Evolutionary conservation across 2,113 vertebrate species (phyloP).

Genomic region (Pelusios castaneus): DNA sequence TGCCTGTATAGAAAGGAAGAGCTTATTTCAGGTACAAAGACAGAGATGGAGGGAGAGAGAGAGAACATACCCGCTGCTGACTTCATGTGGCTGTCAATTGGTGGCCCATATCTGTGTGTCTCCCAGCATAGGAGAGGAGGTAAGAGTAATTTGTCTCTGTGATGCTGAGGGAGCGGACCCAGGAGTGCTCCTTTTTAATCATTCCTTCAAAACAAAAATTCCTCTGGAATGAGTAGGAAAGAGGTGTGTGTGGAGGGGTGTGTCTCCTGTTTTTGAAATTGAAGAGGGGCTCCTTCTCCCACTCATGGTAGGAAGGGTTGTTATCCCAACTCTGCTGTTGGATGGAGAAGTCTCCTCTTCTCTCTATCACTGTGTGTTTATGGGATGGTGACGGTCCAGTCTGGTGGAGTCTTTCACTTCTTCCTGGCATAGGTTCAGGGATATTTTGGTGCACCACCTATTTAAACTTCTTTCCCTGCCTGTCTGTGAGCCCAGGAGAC

Average conservation of each 20-base stretch:
- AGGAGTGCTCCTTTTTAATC: fast-evolving
- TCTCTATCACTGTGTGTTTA: background rate
- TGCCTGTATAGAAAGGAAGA: background rate
- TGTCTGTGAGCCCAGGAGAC: no score
- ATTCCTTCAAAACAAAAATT: background rate
- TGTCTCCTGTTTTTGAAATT: background rate
- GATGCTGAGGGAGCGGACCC: fast-evolving
- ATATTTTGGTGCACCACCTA: background rate
- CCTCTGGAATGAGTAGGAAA: fast-evolving
- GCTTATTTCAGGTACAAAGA: fast-evolving
- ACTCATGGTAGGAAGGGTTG: background rate
- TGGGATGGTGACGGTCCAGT: background rate
- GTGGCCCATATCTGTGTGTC: background rate
- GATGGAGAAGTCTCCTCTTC: background rate
- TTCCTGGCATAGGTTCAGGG: background rate
- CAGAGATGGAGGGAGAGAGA: background rate
- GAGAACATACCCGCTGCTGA: fast-evolving
- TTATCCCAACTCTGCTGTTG: background rate
- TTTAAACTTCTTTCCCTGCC: background rate
- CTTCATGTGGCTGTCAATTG: background rate
- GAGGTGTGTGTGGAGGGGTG: background rate
- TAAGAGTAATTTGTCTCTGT: fast-evolving
- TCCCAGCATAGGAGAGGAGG: background rate
- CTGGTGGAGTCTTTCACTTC: background rate
- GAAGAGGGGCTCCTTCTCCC: background rate